Percentiles rank a stretch among this genome's conserved stretches.
phyloP scores from a whole-genome alignment of 2,797 vertebrate species.

The Ctenochaetus hawaiiensis region DNA sequence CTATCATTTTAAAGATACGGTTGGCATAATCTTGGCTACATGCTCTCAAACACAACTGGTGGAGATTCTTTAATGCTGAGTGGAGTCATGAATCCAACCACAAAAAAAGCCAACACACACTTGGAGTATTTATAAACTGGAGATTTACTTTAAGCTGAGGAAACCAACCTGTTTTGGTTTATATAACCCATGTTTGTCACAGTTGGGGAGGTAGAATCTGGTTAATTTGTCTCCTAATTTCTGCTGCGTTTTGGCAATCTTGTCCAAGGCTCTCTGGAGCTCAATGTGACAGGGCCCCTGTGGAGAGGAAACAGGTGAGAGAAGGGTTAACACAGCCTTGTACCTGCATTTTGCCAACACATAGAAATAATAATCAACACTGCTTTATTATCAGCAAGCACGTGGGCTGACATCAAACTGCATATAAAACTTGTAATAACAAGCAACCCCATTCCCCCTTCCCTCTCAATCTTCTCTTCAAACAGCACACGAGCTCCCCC shows the following conservation, averaged over 20 bases:
- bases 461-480: neutral
- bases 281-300: slow-evolving; percentile 93
- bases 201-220: slow-evolving; percentile 96
- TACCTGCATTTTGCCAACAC: neutral
- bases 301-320: neutral
- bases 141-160: neutral
- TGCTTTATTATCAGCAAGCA: slow-evolving; percentile 30
- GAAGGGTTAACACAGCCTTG: slow-evolving; percentile 21
- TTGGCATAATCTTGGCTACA: slow-evolving; percentile 55
- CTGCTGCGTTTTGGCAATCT: slow-evolving; percentile 88
- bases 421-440: slow-evolving; percentile 47
- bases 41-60: slow-evolving; percentile 40
- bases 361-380: neutral
- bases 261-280: slow-evolving; percentile 90
- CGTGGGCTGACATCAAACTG: slow-evolving; percentile 43
- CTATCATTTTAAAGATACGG: slow-evolving; percentile 24
- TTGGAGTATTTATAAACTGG: too few species aligned
- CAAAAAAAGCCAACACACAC: slow-evolving; percentile 5
- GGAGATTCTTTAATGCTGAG: slow-evolving; percentile 44
- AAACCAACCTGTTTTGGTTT: slow-evolving; percentile 92
- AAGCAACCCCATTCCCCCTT: slow-evolving; percentile 3
- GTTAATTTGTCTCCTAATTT: slow-evolving; percentile 88
- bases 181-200: slow-evolving; percentile 92
- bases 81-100: slow-evolving; percentile 24
- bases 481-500: slow-evolving; percentile 71